phyloP scores from a whole-genome alignment of 2,113 vertebrate genomes.

The Nestor notabilis region DNA sequence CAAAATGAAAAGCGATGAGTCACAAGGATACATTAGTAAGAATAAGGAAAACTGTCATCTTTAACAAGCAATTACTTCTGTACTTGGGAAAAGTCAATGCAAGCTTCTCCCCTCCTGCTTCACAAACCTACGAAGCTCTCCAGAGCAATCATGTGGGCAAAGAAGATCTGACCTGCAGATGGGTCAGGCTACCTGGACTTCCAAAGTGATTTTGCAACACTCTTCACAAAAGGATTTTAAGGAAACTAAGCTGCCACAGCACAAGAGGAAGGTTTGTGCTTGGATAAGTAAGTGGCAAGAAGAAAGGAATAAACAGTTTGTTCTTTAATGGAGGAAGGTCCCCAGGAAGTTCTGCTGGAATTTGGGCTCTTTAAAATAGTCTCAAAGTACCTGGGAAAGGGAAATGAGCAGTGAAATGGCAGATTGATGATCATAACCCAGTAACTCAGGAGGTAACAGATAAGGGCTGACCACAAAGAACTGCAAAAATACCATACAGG shows the following conservation, averaged over 20 bases:
- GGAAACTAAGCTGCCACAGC: neutral
- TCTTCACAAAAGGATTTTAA: neutral
- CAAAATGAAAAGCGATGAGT: neutral
- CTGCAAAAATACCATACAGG: neutral
- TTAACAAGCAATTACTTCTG: neutral
- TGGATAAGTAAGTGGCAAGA: neutral
- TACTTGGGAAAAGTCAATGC: neutral
- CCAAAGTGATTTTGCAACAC: neutral
- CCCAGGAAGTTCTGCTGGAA: neutral
- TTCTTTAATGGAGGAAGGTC: neutral
- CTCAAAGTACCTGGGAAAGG: neutral
- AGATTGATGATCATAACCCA: neutral
- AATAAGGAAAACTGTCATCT: neutral
- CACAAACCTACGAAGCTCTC: neutral
- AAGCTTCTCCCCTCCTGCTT: neutral
- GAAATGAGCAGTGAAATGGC: neutral
- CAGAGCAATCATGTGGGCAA: neutral
- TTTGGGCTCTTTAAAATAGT: neutral
- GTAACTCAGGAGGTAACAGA: neutral
- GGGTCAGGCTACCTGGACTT: neutral
- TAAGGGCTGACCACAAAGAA: rapidly evolving
- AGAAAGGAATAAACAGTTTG: neutral
- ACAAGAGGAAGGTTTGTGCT: neutral
- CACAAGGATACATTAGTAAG: neutral
- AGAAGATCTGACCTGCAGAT: neutral